Percentiles rank a stretch among this genome's conserved stretches.
Evolutionary conservation across 2,113 vertebrate species (phyloP).

Genomic region (Hassar affinis): DNA sequence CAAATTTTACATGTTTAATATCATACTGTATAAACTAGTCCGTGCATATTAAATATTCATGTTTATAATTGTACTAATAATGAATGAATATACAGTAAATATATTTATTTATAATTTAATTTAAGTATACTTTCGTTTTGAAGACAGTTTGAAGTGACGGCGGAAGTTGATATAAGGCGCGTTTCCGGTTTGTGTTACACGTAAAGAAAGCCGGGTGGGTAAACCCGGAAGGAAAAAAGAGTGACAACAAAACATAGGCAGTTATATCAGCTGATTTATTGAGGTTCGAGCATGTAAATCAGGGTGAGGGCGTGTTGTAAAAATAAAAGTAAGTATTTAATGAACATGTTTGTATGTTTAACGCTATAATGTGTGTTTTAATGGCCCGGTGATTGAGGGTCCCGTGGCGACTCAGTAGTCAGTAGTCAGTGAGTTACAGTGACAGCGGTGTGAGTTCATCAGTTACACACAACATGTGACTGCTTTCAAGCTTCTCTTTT

Average conservation of each 20-base stretch:
- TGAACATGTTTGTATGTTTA: background rate
- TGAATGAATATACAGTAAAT: background rate
- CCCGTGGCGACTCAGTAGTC: background rate
- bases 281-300: constrained; percentile 1
- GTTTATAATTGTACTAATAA: background rate
- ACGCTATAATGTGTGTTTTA: background rate
- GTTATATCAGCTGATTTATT: background rate
- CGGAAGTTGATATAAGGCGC: background rate
- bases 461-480: background rate
- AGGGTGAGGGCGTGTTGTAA: background rate
- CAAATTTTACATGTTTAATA: background rate
- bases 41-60: too few species aligned
- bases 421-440: background rate
- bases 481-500: background rate
- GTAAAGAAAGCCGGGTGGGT: constrained; percentile 36
- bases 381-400: background rate
- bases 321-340: background rate
- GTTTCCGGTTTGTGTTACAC: constrained; percentile 45
- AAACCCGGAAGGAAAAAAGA: constrained; percentile 37
- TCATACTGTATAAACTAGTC: background rate
- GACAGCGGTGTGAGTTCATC: background rate
- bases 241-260: background rate
- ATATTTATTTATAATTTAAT: background rate
- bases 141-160: background rate
- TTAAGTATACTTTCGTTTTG: constrained; percentile 52